Base-by-base conservation (phyloP, 2,888 invertebrate genomes). In the Drosophila longiperda region DNA sequence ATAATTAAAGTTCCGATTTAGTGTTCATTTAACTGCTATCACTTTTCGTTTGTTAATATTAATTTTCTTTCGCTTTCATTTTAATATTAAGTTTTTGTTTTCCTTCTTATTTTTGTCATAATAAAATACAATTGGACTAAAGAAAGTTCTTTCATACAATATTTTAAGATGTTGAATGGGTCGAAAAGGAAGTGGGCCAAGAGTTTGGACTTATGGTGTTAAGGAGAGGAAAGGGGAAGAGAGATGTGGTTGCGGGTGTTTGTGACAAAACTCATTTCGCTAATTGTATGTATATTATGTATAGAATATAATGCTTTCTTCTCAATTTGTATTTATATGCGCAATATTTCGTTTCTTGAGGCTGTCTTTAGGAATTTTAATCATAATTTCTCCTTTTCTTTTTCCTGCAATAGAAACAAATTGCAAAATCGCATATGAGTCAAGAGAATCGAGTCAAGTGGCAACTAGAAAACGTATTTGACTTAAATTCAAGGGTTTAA, bases 341-440 rank as follows among this genome's bases (percentile, higher is more conserved):
- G 78, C 66, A 73, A 69, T 73, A 58, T 71, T 75, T 78, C 75
- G 61, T 65, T 66, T 69, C 66, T 75, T 72, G 69, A 74, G 65
- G 75, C 76, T 80, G 73, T 80, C 73, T 69, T 79, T 81, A 83
- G 83, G 79, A 87, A 86, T 89, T 89, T 90, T 92, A 92, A 90
- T 92, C 92, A 91, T 92, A 92, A 91, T 90, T 91, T 91, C 92
- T 91, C 92, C 92, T 91, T 88, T 92, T 92, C 92, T 92, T 92
- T 92, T 92, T 92, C 92, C 92, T 92, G 92, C 82, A 92, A 92
- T 91, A 85, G 88, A 91, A 91, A 80, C 78, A 82, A 76, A 89
- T 82, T 75, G 81, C 82, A 75, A 85, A 75, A 71, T 73, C 77
- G 78, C 58, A 78, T 80, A 78, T 80, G 38, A 80, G 80, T 80